Percentiles rank a stretch among this genome's conserved stretches.
Evolutionary conservation across 1,140 invertebrate genomes (phyloP).

Genomic region (Brachionus plicatilis): DNA sequence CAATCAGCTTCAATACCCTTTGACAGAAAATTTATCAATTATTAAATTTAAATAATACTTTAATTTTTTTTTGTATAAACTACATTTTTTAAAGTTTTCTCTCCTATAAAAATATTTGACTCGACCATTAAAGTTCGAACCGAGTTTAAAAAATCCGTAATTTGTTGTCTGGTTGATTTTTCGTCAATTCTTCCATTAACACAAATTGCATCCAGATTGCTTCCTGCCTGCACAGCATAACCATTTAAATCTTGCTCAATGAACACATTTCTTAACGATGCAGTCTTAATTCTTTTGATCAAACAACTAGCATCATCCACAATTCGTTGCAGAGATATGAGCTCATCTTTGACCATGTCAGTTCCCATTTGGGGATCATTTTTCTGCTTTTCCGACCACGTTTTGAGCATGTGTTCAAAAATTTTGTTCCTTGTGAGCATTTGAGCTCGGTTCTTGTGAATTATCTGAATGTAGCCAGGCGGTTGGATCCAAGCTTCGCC

Average conservation of each 20-base stretch:
- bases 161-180: slow-evolving; percentile 57
- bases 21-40: background rate
- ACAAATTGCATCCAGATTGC: slow-evolving; percentile 21
- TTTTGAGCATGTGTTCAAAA: slow-evolving; percentile 77
- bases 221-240: slow-evolving; percentile 40
- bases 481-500: slow-evolving; percentile 97
- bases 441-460: slow-evolving; percentile 92
- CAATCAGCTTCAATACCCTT: slow-evolving; percentile 21
- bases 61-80: slow-evolving; percentile 42
- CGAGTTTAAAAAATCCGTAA: slow-evolving; percentile 63
- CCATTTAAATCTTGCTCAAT: slow-evolving; percentile 43
- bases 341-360: slow-evolving; percentile 65
- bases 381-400: slow-evolving; percentile 86
- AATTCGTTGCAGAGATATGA: slow-evolving; percentile 67
- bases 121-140: slow-evolving; percentile 69
- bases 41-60: background rate
- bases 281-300: slow-evolving; percentile 59
- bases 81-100: slow-evolving; percentile 65
- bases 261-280: slow-evolving; percentile 34
- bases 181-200: slow-evolving; percentile 11
- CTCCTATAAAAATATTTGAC: slow-evolving; percentile 65
- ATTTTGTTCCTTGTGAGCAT: slow-evolving; percentile 84
- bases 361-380: slow-evolving; percentile 48
- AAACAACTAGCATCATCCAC: slow-evolving; percentile 73
- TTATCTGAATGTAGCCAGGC: slow-evolving; percentile 85